phyloP scores from a whole-genome alignment of 2,888 invertebrate species.

The Lasioglossum marginatum region DNA sequence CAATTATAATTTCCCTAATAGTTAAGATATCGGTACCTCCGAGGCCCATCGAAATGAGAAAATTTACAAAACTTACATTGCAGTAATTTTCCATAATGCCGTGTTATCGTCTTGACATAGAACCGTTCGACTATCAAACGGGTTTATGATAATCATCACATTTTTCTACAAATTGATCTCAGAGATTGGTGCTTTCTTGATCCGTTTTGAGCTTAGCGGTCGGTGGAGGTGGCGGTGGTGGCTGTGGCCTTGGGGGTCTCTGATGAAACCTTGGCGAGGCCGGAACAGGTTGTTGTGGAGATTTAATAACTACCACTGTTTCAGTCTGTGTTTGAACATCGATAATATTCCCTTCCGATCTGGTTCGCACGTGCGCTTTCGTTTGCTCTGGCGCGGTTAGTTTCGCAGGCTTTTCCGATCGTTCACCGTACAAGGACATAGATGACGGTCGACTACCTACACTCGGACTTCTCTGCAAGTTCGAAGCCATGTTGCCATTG shows the following conservation, averaged over 20 bases:
- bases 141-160: slow-evolving; percentile 42
- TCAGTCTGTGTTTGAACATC: slow-evolving; percentile 85
- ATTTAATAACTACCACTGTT: slow-evolving; percentile 78
- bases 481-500: slow-evolving; percentile 81
- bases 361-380: slow-evolving; percentile 83
- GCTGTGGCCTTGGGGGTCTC: slow-evolving; percentile 82
- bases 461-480: slow-evolving; percentile 84
- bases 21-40: neutral
- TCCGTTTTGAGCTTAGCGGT: slow-evolving; percentile 78
- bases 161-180: slow-evolving; percentile 51
- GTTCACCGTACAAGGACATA: slow-evolving; percentile 79
- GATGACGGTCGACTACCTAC: slow-evolving; percentile 82
- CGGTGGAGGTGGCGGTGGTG: slow-evolving; percentile 83
- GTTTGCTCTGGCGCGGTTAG: slow-evolving; percentile 78
- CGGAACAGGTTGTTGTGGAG: slow-evolving; percentile 76
- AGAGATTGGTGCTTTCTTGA: slow-evolving; percentile 83
- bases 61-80: slow-evolving; percentile 22
- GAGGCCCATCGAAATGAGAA: slow-evolving; percentile 8
- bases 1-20: slow-evolving; percentile 2
- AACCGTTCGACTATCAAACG: slow-evolving; percentile 46
- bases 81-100: slow-evolving; percentile 21
- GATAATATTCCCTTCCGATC: slow-evolving; percentile 88
- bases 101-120: slow-evolving; percentile 38
- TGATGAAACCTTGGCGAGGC: slow-evolving; percentile 81
- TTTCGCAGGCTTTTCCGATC: slow-evolving; percentile 77